Evolutionary conservation across 1,140 invertebrate species (phyloP), one percentile per base, ranked within the genome.

Genomic region (Halesus radiatus): DNA sequence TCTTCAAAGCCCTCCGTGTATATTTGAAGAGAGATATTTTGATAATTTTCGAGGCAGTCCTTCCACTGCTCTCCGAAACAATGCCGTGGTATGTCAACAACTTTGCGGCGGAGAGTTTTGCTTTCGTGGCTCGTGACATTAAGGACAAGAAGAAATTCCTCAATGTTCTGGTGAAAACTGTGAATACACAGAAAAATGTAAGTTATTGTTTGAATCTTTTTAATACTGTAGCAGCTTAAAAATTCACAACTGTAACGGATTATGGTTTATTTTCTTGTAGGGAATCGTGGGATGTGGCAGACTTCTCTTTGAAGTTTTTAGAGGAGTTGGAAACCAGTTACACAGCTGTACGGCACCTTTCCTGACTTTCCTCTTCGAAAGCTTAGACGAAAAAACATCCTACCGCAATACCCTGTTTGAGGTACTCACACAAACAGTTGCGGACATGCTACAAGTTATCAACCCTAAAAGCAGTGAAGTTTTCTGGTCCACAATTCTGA

Each of bases 51-150:
- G 92, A 93, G 64, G 89, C 93, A 53, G 92, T 97, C 53, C 87
- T 96, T 22, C 95, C 95, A 0, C 86, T 98, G 1, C 85, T 98
- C 6, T 93, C 92, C 80, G 92, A 94, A 62, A 88, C 89, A 4
- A 90, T 92, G 81, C 95, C 95, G 74, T 90, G 92, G 72, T 96
- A 97, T 85, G 93, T 98, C n/a, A 94, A 94, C 81, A 94, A 94
- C 86, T 98, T 98, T 92, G 96, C 96, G n/a, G 95, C 96, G 1
- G 96, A 98, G 88, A 96, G 96, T 89, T 98, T 98, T 91, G 94
- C 96, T 15, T 98, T 97, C 90, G 93, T 98, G 1, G 94, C 96
- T 7, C 89, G 97, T 80, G 98, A 98, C 92, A 93, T 97, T 52
- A 93, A 92, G 83, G 94, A 98, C 83, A 95, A 94, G 83, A 90